A percentile compares a stretch with the other conserved stretches of the same genome.
phyloP scores from a whole-genome alignment of 2,113 vertebrate species.

The Mustelus asterias region DNA sequence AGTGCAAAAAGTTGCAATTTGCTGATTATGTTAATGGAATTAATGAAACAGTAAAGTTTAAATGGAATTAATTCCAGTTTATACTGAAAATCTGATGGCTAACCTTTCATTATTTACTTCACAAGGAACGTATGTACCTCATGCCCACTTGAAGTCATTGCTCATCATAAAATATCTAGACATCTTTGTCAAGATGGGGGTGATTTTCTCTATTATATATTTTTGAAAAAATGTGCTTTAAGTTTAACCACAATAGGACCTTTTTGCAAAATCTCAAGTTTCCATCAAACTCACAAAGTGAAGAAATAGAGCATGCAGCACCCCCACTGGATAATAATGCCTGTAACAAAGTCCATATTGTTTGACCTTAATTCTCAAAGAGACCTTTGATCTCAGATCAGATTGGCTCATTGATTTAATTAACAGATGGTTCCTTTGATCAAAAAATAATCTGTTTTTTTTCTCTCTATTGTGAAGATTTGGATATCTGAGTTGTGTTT shows the following conservation, averaged over 20 bases:
- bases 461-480: constrained; percentile 11
- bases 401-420: constrained; percentile 26
- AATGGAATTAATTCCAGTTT: not conserved
- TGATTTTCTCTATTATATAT: not conserved
- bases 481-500: constrained; percentile 15
- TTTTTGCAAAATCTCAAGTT: not conserved
- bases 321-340: not conserved
- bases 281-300: not conserved
- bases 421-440: constrained; percentile 29
- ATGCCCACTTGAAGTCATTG: not conserved
- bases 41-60: not conserved
- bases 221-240: constrained; percentile 19
- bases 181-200: not conserved
- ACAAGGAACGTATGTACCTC: not conserved
- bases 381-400: constrained; percentile 34
- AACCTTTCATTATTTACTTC: not conserved
- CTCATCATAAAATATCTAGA: not conserved
- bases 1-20: not conserved
- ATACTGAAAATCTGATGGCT: not conserved
- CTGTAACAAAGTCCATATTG: constrained; percentile 28
- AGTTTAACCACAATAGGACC: not conserved
- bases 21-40: not conserved
- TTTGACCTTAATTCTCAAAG: constrained; percentile 31
- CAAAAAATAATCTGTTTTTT: constrained; percentile 4
- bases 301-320: not conserved